Conservation (phyloP, 2,113 vertebrate genomes). For the Mirounga angustirostris region DNA sequence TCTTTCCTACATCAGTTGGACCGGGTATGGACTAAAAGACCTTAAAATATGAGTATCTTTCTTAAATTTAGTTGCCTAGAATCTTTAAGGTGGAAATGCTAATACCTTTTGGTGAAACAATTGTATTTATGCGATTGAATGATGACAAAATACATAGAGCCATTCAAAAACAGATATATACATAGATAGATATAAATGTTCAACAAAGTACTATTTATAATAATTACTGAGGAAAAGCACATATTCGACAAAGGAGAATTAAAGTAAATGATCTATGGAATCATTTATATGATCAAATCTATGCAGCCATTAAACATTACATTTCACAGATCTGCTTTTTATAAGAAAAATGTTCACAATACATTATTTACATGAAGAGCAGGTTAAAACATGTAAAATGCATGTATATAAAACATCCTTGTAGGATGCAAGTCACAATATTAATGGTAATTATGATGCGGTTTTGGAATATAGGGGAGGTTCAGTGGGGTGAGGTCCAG, state of each 20-base stretch:
- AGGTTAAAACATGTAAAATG: background rate
- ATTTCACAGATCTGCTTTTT: background rate
- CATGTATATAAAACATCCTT: background rate
- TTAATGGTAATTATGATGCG: background rate
- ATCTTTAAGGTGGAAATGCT: background rate
- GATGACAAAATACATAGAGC: background rate
- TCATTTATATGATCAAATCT: background rate
- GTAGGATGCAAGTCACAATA: background rate
- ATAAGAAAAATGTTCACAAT: background rate
- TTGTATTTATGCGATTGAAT: background rate
- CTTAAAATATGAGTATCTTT: background rate
- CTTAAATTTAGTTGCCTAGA: background rate
- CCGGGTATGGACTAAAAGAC: rapidly evolving
- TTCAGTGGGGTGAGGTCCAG: background rate
- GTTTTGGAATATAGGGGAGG: background rate
- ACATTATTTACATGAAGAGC: background rate
- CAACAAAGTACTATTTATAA: background rate
- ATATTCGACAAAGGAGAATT: background rate
- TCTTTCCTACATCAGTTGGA: too few species aligned
- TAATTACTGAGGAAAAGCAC: background rate
- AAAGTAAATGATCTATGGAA: background rate
- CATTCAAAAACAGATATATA: background rate
- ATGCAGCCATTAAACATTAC: background rate
- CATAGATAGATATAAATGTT: background rate
- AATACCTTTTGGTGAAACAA: background rate